phyloP scores from a whole-genome alignment of 2,888 invertebrate species.

The Drosophila cracens region DNA sequence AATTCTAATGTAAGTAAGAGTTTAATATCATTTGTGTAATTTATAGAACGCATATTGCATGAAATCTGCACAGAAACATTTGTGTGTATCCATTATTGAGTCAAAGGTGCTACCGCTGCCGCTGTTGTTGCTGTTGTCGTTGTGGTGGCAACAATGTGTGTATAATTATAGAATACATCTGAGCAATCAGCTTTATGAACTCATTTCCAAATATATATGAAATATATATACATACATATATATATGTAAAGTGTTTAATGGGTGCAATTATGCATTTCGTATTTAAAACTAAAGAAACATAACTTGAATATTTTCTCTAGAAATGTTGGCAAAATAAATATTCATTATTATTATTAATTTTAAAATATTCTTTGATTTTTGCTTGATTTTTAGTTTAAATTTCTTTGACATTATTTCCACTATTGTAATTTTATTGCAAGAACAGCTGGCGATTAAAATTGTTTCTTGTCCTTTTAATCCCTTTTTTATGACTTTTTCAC shows the following conservation, averaged over 20 bases:
- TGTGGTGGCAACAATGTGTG: constrained; percentile 37
- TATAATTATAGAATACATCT: constrained; percentile 44
- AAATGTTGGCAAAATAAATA: not conserved
- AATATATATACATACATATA: not conserved
- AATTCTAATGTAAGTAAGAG: constrained; percentile 36
- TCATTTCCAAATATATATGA: constrained; percentile 44
- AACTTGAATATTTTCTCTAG: not conserved
- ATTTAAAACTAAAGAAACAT: not conserved
- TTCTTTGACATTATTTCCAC: too few species aligned
- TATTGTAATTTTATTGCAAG: constrained; percentile 25
- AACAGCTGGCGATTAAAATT: constrained; percentile 27
- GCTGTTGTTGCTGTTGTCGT: constrained; percentile 8
- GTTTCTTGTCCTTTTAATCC: constrained; percentile 12
- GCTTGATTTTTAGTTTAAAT: not conserved
- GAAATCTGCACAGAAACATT: not conserved
- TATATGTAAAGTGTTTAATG: not conserved
- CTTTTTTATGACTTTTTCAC: constrained; percentile 24
- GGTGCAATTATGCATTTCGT: not conserved
- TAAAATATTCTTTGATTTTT: not conserved
- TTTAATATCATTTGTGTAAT: constrained; percentile 6
- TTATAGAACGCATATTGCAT: not conserved
- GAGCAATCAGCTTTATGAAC: constrained; percentile 25
- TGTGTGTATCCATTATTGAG: constrained; percentile 32
- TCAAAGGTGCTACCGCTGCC: constrained; percentile 4
- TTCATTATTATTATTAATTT: too few species aligned